Evolutionary conservation across 2,888 invertebrate genomes (phyloP).

Genomic region (Dascillus cervinus): DNA sequence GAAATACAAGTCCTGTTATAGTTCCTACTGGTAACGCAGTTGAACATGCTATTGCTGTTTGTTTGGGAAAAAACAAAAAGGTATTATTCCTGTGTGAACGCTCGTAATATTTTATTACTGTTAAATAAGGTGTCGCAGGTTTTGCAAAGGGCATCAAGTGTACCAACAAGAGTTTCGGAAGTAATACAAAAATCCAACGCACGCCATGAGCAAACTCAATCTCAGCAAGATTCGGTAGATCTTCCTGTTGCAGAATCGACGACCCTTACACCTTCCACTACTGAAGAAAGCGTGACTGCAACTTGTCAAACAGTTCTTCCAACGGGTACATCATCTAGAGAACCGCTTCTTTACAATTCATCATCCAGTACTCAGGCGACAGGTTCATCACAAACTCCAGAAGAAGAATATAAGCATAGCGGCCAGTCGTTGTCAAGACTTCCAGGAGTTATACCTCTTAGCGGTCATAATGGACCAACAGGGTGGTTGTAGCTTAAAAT

Average conservation of each 20-base stretch:
- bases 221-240: conserved; percentile 53
- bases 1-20: conserved; percentile 55
- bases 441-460: conserved; percentile 66
- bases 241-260: conserved; percentile 27
- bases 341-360: conserved; percentile 55
- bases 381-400: conserved; percentile 40
- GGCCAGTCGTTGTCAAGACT: conserved; percentile 55
- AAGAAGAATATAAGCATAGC: conserved; percentile 43
- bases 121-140: conserved; percentile 43
- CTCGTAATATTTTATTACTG: conserved; percentile 24
- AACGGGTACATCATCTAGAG: conserved; percentile 44
- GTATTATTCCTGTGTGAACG: conserved; percentile 12
- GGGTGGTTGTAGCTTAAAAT: conserved; percentile 60
- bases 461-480: conserved; percentile 63
- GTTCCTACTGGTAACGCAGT: conserved; percentile 42
- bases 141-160: conserved; percentile 63
- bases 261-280: conserved; percentile 49
- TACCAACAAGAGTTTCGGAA: conserved; percentile 52
- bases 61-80: conserved; percentile 31
- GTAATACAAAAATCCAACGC: conserved; percentile 39
- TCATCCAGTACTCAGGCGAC: conserved; percentile 41
- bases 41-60: conserved; percentile 33
- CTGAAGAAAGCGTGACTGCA: conserved; percentile 46
- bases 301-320: conserved; percentile 28
- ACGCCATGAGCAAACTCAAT: conserved; percentile 54